phyloP scores from a whole-genome alignment of 2,888 invertebrate genomes.

The Caenorhabditis drosophilae region DNA sequence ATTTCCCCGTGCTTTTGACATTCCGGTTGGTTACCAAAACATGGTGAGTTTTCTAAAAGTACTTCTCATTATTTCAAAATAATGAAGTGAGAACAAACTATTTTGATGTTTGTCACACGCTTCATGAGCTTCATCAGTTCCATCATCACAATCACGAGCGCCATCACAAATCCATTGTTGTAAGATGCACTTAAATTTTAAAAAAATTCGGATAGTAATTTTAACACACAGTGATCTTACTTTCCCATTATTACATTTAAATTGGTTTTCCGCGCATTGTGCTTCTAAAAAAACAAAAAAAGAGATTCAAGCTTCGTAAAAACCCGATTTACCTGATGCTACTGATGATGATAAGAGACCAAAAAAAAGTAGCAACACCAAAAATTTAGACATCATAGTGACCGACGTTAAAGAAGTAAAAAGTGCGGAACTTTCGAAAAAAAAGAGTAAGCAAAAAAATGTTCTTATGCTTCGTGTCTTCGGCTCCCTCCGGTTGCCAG shows the following conservation, averaged over 20 bases:
- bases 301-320: too few species aligned
- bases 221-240: slow-evolving; percentile 7
- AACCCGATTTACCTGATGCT: too few species aligned
- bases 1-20: slow-evolving; percentile 30
- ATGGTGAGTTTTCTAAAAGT: slow-evolving; percentile 36
- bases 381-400: too few species aligned
- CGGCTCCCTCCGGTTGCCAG: too few species aligned
- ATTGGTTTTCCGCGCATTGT: slow-evolving; percentile 15
- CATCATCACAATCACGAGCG: slow-evolving; percentile 35
- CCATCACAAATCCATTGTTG: slow-evolving; percentile 46
- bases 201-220: neutral
- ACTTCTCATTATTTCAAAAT: too few species aligned
- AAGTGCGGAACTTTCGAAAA: too few species aligned
- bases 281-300: slow-evolving; percentile 8
- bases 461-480: too few species aligned
- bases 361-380: too few species aligned
- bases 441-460: too few species aligned
- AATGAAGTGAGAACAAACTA: slow-evolving; percentile 3
- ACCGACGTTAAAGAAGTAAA: too few species aligned
- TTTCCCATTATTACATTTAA: slow-evolving; percentile 27
- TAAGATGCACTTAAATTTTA: slow-evolving; percentile 26
- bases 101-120: slow-evolving; percentile 36
- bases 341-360: too few species aligned
- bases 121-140: slow-evolving; percentile 34
- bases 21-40: slow-evolving; percentile 48